Evolutionary conservation across 2,113 vertebrate genomes (phyloP), one percentile per base, ranked within the genome.

Genomic region (Planiliza haematocheilus): DNA sequence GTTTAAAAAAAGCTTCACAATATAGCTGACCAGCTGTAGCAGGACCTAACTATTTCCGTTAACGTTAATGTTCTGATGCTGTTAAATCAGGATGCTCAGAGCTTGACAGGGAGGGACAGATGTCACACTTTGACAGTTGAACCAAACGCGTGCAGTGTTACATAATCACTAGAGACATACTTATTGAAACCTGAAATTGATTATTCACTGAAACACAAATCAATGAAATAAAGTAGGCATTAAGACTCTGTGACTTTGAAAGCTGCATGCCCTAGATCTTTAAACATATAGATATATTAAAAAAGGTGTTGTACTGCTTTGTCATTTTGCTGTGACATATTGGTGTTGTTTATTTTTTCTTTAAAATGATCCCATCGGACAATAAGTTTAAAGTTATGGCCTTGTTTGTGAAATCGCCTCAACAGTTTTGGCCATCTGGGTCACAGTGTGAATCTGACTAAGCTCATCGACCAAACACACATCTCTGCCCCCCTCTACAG

Each of bases 391-490:
- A 12, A 46, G 2, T 20, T 39, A 53, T 51, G 12, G 17, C 48
- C 45, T 63, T 81, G 61, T 81, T 81, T 79, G 52, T 65, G 13
- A 43, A 38, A 34, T 17, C 12, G 45, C 57, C 20, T 41, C 14
- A 61, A n/a, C 4, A 12, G 43, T 30, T 55, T 18, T 12, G 78
- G 34, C 86, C 86, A 88, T 88, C 84, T 91, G 86, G 84, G 77
- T 81, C 81, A 18, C 77, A 80, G 59, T 82, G 66, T 75, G 67
- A 73, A 61, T 70, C 37, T 50, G 13, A 72, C 58, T 81, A 80
- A 88, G 74, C 76, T 62, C 38, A 64, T 49, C 17, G 16, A 43
- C 21, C 18, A 6, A 53, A 45, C n/a, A 5, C 62, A 67, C 46
- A 7, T 52, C 45, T 67, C 69, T 43, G 39, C 62, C 65, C 69